Percentiles rank a stretch among this genome's conserved stretches.
phyloP scores from a whole-genome alignment of 2,888 invertebrate species.

The Hypomecis punctinalis region DNA sequence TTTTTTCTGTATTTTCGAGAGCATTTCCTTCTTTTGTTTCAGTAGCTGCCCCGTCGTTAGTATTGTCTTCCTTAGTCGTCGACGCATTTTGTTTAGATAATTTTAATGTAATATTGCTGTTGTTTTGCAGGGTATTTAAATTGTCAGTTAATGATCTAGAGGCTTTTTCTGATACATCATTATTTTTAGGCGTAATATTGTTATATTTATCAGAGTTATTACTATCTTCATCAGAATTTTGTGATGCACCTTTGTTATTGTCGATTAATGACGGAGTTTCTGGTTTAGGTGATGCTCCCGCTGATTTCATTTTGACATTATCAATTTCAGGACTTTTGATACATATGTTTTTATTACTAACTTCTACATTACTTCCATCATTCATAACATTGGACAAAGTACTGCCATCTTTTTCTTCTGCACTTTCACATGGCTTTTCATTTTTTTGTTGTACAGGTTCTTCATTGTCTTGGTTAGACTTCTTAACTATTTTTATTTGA shows the following conservation, averaged over 20 bases:
- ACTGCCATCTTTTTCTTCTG: slow-evolving; percentile 13
- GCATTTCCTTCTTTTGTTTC: slow-evolving; percentile 23
- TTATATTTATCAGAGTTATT: slow-evolving; percentile 29
- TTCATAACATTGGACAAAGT: background rate
- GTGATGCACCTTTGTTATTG: background rate
- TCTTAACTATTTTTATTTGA: slow-evolving; percentile 77
- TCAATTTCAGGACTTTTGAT: slow-evolving; percentile 8
- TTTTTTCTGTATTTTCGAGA: slow-evolving; percentile 22
- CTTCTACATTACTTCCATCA: background rate
- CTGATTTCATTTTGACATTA: slow-evolving; percentile 2
- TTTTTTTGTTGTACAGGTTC: slow-evolving; percentile 24
- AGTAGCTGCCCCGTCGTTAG: background rate
- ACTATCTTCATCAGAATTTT: slow-evolving; percentile 23
- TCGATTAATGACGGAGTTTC: slow-evolving; percentile 11
- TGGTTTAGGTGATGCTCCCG: slow-evolving; percentile 4
- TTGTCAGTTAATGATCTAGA: slow-evolving; percentile 18
- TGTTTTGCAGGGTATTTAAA: slow-evolving; percentile 29
- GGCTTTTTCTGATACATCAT: slow-evolving; percentile 3
- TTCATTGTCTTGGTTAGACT: slow-evolving; percentile 45
- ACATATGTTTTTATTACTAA: slow-evolving; percentile 12
- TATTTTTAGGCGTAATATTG: slow-evolving; percentile 9
- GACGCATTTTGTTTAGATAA: slow-evolving; percentile 21
- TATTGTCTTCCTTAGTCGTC: slow-evolving; percentile 9
- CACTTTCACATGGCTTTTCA: slow-evolving; percentile 29
- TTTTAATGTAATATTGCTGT: slow-evolving; percentile 36